Evolutionary conservation across 2,888 invertebrate genomes (phyloP).

Genomic region (Octodonta nipae): DNA sequence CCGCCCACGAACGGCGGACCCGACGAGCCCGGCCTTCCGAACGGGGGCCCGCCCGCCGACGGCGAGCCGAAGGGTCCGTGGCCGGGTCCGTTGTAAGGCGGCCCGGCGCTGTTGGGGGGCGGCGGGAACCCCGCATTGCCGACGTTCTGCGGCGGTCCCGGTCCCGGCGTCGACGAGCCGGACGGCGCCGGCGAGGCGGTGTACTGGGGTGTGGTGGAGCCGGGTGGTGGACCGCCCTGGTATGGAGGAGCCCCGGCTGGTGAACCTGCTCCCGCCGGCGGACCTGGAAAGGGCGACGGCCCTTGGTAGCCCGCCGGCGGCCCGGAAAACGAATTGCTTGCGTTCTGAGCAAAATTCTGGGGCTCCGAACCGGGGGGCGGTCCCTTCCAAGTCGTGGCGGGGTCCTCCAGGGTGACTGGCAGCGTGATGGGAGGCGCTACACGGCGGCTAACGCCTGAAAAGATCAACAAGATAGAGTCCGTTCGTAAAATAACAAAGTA

Average conservation of each 20-base stretch:
- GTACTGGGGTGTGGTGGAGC: conserved; percentile 67
- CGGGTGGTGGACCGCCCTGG: conserved; percentile 49
- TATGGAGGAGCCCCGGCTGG: conserved; percentile 36
- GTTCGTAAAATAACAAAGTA: too few relatives aligned
- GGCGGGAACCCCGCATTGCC: conserved; percentile 41
- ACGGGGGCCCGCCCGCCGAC: conserved; percentile 48
- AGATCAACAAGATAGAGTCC: too few relatives aligned
- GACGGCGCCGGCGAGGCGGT: conserved; percentile 76
- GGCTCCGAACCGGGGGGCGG: conserved; percentile 51
- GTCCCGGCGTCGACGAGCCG: conserved; percentile 71
- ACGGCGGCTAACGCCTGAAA: conserved; percentile 73
- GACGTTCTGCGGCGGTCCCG: conserved; percentile 44
- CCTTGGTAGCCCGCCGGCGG: conserved; percentile 34
- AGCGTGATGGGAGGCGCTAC: conserved; percentile 51
- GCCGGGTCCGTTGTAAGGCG: conserved; percentile 57
- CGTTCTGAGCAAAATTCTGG: conserved; percentile 51
- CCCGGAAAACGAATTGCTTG: conserved; percentile 47
- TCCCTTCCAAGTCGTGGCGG: conserved; percentile 67
- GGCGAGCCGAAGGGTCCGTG: conserved; percentile 50
- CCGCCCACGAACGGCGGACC: conserved; percentile 55
- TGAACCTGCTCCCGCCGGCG: conserved; percentile 48
- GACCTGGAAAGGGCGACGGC: conserved; percentile 48
- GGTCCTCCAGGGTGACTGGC: conserved; percentile 64
- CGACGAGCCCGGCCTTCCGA: conserved; percentile 49
- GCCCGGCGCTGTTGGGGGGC: conserved; percentile 43